Evolutionary conservation across 2,888 invertebrate genomes (phyloP), one percentile per base, ranked within the genome.

Genomic region (Boloria euphrosyne): DNA sequence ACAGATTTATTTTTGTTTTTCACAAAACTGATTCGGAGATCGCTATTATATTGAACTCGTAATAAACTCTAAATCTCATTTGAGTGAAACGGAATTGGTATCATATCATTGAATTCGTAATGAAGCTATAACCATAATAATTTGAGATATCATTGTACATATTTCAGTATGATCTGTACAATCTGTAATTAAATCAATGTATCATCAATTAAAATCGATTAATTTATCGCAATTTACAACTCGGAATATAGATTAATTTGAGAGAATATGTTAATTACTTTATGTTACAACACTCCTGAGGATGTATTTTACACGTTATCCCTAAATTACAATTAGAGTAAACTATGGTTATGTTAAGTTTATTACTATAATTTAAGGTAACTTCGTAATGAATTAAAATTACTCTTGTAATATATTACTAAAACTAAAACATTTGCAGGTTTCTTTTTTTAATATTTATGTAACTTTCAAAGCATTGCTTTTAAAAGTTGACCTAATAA

Each of bases 111-210:
- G 46, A 46, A 46, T 57, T 13, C 46, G 27, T 57, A 46, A 57
- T 46, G 22, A 57, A 57, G 57, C 46, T 46, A 27, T 46, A 22
- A 46, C 46, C 7, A 31, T 31, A 57, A 57, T 57, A 57, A 57
- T 57, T 57, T 46, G 57, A 57, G 57, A 57, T 46, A 57, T 38
- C 31, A 38, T 38, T 46, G n/a, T 46, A 55, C 57, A 22, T 57
- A 57, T 57, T 57, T 46, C 46, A 57, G 46, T 46, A 46, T 57
- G 22, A 57, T 18, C 22, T 44, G n/a, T 57, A 22, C 49, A 59
- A 49, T 49, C 17, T 47, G 47, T 47, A 59, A 59, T 59, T 59
- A 59, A 59, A 49, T 59, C 59, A 49, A 17, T 59, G 59, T 47
- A 59, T 59, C 47, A 49, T 59, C 49, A 27, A 31, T 49, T 59